A percentile compares a stretch with the other conserved stretches of the same genome.
These are phyloP conservation scores for Borostomias antarcticus DNA, from an alignment of 2,797 vertebrate species.

Conservation along the genomic window DNA sequence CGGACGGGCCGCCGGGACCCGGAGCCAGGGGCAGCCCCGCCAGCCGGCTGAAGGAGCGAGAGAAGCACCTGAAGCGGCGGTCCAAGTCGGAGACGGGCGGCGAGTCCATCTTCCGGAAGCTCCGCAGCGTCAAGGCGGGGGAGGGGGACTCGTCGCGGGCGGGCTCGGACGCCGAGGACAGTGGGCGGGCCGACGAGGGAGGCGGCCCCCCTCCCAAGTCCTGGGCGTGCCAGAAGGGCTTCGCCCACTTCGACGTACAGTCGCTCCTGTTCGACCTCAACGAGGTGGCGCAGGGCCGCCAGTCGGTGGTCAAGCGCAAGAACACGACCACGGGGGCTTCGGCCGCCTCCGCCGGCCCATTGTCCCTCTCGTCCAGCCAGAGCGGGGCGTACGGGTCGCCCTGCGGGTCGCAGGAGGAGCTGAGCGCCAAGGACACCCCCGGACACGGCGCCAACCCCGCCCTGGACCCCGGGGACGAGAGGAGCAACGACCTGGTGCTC, in stretches of 20 bases:
- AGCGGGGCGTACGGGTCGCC: slow-evolving; percentile 86
- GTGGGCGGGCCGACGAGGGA: slow-evolving; percentile 87
- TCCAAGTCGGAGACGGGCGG: slow-evolving; percentile 98
- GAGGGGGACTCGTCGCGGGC: slow-evolving; percentile 88
- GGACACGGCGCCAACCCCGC: slow-evolving; percentile 66
- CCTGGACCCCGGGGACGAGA: slow-evolving; percentile 96
- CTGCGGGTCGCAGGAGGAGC: slow-evolving; percentile 95
- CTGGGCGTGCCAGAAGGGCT: slow-evolving; percentile 95
- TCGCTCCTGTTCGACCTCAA: slow-evolving; percentile 97
- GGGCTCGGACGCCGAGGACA: slow-evolving; percentile 91
- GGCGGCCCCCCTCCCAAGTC: slow-evolving; percentile 79
- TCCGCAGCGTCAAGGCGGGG: slow-evolving; percentile 91
- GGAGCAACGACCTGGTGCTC: slow-evolving; percentile 96
- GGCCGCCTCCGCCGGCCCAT: slow-evolving; percentile 89
- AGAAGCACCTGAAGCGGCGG: slow-evolving; percentile 96
- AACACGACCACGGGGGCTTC: slow-evolving; percentile 98
- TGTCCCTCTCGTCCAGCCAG: slow-evolving; percentile 89
- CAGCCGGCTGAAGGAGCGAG: slow-evolving; percentile 92
- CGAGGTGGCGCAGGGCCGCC: slow-evolving; percentile 88
- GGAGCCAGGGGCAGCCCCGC: slow-evolving; percentile 89
- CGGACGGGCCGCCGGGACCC: slow-evolving; percentile 83
- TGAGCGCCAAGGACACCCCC: slow-evolving; percentile 87
- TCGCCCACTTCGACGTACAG: slow-evolving; percentile 95
- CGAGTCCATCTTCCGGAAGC: slow-evolving; percentile 96
- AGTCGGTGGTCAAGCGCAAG: slow-evolving; percentile 91